phyloP scores from a whole-genome alignment of 2,797 vertebrate species.

The Onychomys arenicola region DNA sequence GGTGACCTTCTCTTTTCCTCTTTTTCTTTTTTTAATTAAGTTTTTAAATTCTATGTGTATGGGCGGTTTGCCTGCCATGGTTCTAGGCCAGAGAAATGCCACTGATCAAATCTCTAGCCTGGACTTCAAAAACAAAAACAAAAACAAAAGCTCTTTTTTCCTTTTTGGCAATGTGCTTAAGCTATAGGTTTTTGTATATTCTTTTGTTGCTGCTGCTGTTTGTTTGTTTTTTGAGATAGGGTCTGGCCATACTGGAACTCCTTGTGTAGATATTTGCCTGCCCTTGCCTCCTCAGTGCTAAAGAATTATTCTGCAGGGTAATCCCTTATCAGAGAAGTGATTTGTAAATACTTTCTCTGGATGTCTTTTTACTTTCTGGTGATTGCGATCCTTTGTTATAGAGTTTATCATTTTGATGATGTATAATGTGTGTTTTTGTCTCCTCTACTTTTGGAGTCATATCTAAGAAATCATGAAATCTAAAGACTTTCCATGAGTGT shows the following conservation, averaged over 20 bases:
- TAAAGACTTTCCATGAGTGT: background rate
- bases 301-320: background rate
- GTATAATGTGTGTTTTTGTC: slow-evolving; percentile 22
- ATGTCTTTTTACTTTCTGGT: background rate
- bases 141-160: too few species aligned
- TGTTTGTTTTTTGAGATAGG: background rate
- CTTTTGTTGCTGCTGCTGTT: background rate
- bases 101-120: background rate
- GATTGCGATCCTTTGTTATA: background rate
- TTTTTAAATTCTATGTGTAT: background rate
- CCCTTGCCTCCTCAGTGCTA: background rate
- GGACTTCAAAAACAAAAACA: too few species aligned
- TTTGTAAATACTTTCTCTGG: background rate
- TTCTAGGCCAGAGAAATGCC: background rate
- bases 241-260: background rate
- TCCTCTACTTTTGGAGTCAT: slow-evolving; percentile 14
- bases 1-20: background rate
- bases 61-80: background rate
- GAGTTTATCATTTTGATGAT: slow-evolving; percentile 22
- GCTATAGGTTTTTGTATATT: background rate
- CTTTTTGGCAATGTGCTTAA: too few species aligned
- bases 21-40: background rate
- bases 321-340: background rate
- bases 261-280: background rate
- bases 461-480: slow-evolving; percentile 31